Base-by-base conservation (phyloP, 1,140 invertebrate genomes). In the Eriocheir sinensis region DNA sequence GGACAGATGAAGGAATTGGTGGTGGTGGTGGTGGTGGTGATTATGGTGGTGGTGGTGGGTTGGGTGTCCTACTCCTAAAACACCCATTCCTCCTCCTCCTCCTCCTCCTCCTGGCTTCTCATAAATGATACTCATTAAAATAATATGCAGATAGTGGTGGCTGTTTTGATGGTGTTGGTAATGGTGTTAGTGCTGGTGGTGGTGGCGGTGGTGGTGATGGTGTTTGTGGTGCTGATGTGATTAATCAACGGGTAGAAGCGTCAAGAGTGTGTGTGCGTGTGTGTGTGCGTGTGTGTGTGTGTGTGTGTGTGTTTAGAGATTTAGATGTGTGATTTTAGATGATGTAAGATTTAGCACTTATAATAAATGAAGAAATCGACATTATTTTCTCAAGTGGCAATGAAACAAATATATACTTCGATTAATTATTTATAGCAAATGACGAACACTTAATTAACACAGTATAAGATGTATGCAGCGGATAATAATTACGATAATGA, bases 71-170 rank as follows among this genome's bases (percentile, higher is more conserved):
- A 8, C 83, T 36, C 36, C 27, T 36, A n/a, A 72, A n/a, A 15
- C 12, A 72, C 83, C 38, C 32, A 6, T 27, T 36, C 81, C 38
- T 85, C 15, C 34, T 72, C 60, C 60, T 72, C 3, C 21, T 60
- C 3, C 48, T 27, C 48, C 21, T 90, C 83, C 32, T 41, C 60
- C 27, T 21, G 21, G 17, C 27, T 72, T 72, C 21, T 72, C 40
- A 89, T 44, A 89, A 89, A 89, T 89, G 86, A 44, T 44, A 44
- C 40, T 89, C 40, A 89, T 89, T 89, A 89, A 40, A 89, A 89
- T 89, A 48, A 89, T 89, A 89, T 89, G 86, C 86, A 44, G 44
- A 89, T 89, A 72, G 86, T 89, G n/a, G n/a, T n/a, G n/a, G n/a
- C n/a, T n/a, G n/a, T n/a, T n/a, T n/a, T n/a, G n/a, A n/a, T n/a